Evolutionary conservation across 2,113 vertebrate genomes (phyloP).

Genomic region (Thymallus thymallus): DNA sequence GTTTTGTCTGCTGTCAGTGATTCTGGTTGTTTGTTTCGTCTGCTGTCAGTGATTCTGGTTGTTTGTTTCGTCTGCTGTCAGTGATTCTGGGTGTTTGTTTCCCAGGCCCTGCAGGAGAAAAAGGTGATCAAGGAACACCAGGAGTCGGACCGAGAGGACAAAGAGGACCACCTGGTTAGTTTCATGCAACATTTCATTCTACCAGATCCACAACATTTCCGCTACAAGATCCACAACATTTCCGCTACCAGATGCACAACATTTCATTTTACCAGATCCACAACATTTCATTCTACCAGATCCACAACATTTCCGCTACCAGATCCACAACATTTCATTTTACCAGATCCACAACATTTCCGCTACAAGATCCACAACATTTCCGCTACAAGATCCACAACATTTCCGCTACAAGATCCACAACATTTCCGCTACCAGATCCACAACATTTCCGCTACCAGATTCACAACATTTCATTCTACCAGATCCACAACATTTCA

Average conservation of each 20-base stretch:
- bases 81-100: slow-evolving; percentile 6
- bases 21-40: slow-evolving; percentile 14
- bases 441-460: too few relatives aligned
- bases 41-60: not conserved
- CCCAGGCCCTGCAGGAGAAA: slow-evolving; percentile 87
- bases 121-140: slow-evolving; percentile 83
- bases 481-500: not conserved
- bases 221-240: too few relatives aligned
- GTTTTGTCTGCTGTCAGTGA: not conserved
- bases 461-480: not conserved
- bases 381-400: too few relatives aligned
- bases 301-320: too few relatives aligned
- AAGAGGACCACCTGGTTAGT: slow-evolving; percentile 83
- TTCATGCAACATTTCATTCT: not conserved
- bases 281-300: not conserved
- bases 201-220: not conserved
- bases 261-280: not conserved
- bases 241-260: not conserved
- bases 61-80: slow-evolving; percentile 11
- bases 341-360: too few relatives aligned
- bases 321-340: not conserved
- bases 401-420: not conserved
- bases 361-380: not conserved
- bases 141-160: slow-evolving; percentile 85
- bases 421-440: not conserved